Evolutionary conservation across 2,113 vertebrate species (phyloP), one percentile per base, ranked within the genome.

Genomic region (Lonchura striata): DNA sequence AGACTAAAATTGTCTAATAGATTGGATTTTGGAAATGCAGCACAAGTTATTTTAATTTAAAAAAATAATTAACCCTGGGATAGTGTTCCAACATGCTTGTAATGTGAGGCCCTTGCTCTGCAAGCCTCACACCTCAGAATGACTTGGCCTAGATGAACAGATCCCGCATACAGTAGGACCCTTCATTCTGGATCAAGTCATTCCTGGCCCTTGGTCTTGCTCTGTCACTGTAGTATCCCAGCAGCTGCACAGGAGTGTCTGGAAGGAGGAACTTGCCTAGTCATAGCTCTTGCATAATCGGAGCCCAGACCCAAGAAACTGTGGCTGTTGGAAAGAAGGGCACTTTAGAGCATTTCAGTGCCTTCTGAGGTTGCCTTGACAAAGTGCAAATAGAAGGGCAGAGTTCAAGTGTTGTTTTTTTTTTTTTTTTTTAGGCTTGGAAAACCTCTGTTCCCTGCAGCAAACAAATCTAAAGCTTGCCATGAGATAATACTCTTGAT

Each of bases 201-300:
- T 56, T 82, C 31, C 11, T 47, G 25, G n/a, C 60, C 59, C 24
- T 71, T 1, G 2, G 9, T 57, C 11, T 72, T 70, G 44, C 22
- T 85, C 3, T 88, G 42, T 85, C 44, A 2, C 23, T 70, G 83
- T 37, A 46, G 14, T 52, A 60, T 56, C 42, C 35, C 13, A 39
- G 82, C 46, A 74, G 54, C 71, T 64, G 44, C 92, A 52, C 3
- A 0, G 37, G 54, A 4, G 57, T 96, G 57, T 69, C 70, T 80
- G 81, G 27, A 47, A 31, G 65, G 30, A 88, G 80, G 92, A 97
- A 96, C 94, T 68, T 95, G 94, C 95, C 84, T 95, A 97, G 92
- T 97, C 95, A 96, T 81, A 81, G 72, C 64, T 79, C 63, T 98
- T 98, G 80, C 82, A 46, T 94, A 97, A 97, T 75, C 30, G 0